These are phyloP conservation scores for Caenorhabditis virilis DNA, from an alignment of 2,888 invertebrate species.

Conservation along the genomic window DNA sequence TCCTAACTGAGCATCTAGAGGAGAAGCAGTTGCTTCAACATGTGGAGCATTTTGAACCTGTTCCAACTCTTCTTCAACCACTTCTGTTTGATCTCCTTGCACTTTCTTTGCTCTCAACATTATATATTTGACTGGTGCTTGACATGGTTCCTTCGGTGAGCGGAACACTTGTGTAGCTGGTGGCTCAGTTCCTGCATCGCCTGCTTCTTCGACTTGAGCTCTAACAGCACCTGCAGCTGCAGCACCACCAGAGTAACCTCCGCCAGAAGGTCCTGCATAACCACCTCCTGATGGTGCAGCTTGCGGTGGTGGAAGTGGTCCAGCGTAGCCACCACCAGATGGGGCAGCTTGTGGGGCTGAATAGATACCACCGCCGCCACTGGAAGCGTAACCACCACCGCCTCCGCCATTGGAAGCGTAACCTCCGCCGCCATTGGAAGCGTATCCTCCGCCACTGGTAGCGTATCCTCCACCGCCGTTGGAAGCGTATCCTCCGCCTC, in stretches of 20 bases:
- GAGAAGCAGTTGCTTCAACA: conserved; percentile 41
- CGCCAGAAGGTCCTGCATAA: background rate
- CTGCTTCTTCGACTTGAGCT: conserved; percentile 34
- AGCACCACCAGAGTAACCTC: conserved; percentile 13
- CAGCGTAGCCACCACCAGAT: conserved; percentile 6
- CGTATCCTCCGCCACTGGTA: conserved; percentile 16
- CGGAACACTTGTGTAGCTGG: conserved; percentile 36
- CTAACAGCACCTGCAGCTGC: conserved; percentile 33
- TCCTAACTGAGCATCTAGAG: conserved; percentile 36
- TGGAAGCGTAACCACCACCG: conserved; percentile 11
- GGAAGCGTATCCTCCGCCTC: conserved; percentile 16
- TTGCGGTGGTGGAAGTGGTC: background rate
- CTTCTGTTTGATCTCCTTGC: conserved; percentile 27
- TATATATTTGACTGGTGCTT: conserved; percentile 37
- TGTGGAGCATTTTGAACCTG: conserved; percentile 29
- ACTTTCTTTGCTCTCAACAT: conserved; percentile 35
- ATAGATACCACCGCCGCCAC: conserved; percentile 19
- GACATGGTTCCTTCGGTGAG: conserved; percentile 21
- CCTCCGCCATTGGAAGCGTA: conserved; percentile 14
- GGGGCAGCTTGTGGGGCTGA: conserved; percentile 2
- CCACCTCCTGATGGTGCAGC: background rate
- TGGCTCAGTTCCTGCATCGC: conserved; percentile 13
- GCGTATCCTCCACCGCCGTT: conserved; percentile 15
- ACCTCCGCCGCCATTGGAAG: conserved; percentile 13
- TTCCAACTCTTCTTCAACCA: conserved; percentile 43